Conservation (phyloP, 2,113 vertebrate genomes). For the Phasianus colchicus region DNA sequence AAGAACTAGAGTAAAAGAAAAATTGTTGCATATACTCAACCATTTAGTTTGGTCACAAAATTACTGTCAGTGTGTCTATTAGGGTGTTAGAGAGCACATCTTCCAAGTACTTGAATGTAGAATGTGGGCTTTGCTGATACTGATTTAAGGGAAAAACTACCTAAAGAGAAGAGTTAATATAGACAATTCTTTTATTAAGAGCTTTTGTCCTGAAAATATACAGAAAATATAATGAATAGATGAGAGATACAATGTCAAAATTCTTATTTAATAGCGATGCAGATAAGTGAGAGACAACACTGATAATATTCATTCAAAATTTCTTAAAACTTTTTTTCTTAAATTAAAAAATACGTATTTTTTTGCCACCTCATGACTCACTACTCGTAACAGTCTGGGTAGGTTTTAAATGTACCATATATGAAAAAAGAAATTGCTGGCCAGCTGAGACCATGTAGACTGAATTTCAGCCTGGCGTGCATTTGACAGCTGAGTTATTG, state of each 20-base stretch:
- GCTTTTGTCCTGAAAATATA: neutral
- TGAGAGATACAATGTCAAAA: neutral
- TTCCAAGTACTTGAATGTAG: neutral
- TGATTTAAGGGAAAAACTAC: neutral
- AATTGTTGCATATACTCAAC: neutral
- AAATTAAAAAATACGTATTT: neutral
- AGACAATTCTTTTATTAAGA: neutral
- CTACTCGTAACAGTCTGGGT: neutral
- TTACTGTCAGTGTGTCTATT: neutral
- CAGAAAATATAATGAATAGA: neutral
- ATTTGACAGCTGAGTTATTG: slow-evolving; percentile 69
- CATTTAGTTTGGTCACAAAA: neutral
- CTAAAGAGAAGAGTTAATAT: neutral
- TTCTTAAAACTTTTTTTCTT: neutral
- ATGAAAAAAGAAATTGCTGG: neutral
- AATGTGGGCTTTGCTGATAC: neutral
- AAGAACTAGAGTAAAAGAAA: neutral
- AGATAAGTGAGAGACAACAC: neutral
- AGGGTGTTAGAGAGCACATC: neutral
- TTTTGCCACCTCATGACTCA: neutral
- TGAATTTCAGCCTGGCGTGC: slow-evolving; percentile 48
- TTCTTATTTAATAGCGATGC: neutral
- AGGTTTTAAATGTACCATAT: neutral
- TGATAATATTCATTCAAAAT: neutral
- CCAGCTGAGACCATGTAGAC: neutral